phyloP scores from a whole-genome alignment of 2,113 vertebrate genomes.

The Mormyrus lacerda region DNA sequence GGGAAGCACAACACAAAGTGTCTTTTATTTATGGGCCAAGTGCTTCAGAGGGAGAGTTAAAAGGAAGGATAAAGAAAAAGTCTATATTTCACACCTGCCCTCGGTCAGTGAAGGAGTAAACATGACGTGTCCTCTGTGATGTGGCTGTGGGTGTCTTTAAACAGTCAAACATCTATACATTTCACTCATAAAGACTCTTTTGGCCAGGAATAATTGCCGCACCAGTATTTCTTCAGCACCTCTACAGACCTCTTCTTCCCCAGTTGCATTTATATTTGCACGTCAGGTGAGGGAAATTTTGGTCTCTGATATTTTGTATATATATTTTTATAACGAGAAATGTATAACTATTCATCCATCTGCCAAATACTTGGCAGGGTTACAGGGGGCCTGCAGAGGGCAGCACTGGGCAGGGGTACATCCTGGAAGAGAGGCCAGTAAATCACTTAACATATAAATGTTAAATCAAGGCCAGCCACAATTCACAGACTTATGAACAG shows the following conservation, averaged over 20 bases:
- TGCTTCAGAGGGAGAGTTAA: background rate
- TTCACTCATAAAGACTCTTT: background rate
- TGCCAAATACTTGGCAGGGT: background rate
- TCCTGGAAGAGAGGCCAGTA: background rate
- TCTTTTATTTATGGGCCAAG: background rate
- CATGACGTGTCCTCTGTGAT: background rate
- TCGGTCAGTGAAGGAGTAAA: background rate
- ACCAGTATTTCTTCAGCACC: background rate
- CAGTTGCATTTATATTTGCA: background rate
- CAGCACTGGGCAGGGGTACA: background rate
- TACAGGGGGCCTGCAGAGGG: background rate
- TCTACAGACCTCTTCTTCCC: background rate
- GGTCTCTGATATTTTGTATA: background rate
- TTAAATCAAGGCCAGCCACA: background rate
- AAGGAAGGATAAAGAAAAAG: background rate
- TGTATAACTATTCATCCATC: background rate
- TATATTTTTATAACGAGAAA: constrained; percentile 1
- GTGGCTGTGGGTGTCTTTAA: background rate
- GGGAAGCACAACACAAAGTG: background rate
- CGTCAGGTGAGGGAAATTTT: background rate
- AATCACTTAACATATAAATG: background rate
- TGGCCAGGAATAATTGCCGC: background rate
- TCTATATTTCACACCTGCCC: background rate
- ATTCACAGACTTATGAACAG: background rate
- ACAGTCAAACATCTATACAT: background rate